Percentiles rank a stretch among this genome's conserved stretches.
phyloP scores from a whole-genome alignment of 2,113 vertebrate species.

The Sula dactylatra region DNA sequence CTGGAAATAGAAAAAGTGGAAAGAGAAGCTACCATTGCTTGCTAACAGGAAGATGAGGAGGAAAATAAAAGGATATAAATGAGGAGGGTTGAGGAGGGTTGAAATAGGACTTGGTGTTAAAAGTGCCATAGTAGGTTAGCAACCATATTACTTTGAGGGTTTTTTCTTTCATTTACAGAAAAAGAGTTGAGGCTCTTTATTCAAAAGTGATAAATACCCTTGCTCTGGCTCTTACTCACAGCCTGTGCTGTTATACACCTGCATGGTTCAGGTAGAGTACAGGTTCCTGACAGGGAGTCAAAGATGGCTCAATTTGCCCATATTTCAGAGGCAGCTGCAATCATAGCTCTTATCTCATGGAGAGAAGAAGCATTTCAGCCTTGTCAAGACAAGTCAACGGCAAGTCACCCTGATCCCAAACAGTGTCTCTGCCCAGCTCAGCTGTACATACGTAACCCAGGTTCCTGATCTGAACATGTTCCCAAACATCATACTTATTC shows the following conservation, averaged over 20 bases:
- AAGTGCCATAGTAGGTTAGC: background rate
- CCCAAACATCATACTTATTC: background rate
- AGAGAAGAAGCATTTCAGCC: background rate
- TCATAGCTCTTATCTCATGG: background rate
- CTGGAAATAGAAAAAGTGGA: background rate
- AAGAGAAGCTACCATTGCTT: background rate
- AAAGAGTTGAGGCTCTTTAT: background rate
- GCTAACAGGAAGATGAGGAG: background rate
- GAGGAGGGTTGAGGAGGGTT: rapidly evolving
- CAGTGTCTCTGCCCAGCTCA: background rate
- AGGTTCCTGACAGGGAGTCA: background rate
- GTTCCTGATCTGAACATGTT: background rate
- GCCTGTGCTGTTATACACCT: background rate
- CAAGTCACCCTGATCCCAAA: background rate
- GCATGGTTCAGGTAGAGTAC: background rate
- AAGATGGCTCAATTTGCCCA: background rate
- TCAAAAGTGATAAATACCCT: background rate
- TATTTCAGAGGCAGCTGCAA: background rate
- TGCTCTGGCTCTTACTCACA: background rate
- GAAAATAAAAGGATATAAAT: background rate
- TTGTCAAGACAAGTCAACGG: background rate
- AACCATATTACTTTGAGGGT: background rate
- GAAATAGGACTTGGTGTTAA: background rate
- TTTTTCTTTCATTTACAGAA: background rate
- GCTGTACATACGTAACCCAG: rapidly evolving